These are phyloP conservation scores for Bradypus variegatus DNA, from an alignment of 2,797 vertebrate genomes.

Conservation along the genomic window DNA sequence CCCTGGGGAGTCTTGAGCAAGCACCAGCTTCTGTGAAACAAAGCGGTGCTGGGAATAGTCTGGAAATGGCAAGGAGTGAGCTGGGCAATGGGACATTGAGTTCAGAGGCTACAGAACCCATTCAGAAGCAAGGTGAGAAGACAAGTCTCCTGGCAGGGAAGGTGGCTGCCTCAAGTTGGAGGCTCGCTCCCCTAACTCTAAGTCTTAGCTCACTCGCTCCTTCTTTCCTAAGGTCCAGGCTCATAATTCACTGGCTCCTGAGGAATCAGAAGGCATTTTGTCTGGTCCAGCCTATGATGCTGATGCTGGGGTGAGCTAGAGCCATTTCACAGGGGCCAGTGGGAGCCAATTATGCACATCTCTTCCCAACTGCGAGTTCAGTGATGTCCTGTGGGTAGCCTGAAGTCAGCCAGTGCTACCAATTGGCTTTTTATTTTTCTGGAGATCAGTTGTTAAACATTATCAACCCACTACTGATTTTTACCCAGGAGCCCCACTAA, in stretches of 20 bases:
- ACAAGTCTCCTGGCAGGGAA: too few species aligned
- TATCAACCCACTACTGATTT: not conserved
- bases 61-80: not conserved
- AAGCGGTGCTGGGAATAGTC: not conserved
- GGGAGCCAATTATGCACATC: not conserved
- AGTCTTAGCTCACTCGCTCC: not conserved
- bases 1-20: not conserved
- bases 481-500: not conserved
- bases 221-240: not conserved
- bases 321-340: accelerated
- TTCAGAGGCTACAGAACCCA: not conserved
- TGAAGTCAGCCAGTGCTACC: not conserved
- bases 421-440: not conserved
- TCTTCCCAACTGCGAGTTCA: not conserved
- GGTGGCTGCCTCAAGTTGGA: not conserved
- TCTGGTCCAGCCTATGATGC: not conserved
- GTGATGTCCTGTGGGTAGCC: not conserved
- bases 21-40: not conserved
- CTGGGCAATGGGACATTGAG: not conserved
- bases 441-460: not conserved
- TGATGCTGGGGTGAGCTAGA: too few species aligned
- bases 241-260: not conserved
- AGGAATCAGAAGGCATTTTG: not conserved
- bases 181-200: not conserved
- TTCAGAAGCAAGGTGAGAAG: accelerated